Conservation (phyloP, 1,140 invertebrate genomes). For the Carposina sasakii region DNA sequence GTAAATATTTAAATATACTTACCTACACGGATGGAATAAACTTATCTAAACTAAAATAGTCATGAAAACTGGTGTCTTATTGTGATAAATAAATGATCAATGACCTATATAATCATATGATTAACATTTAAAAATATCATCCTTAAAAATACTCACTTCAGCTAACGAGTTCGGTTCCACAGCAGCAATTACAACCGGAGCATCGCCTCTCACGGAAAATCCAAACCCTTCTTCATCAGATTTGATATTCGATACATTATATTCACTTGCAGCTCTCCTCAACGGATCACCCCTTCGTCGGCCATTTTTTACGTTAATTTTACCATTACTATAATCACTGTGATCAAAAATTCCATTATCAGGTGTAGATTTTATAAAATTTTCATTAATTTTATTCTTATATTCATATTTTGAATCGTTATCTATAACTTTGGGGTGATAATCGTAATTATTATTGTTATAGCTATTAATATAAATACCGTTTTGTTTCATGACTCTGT, state of each 20-base stretch:
- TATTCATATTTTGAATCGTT: too few species aligned
- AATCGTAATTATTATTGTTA: slow-evolving; percentile 46
- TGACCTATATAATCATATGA: too few species aligned
- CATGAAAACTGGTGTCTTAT: background rate
- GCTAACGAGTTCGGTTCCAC: slow-evolving; percentile 92
- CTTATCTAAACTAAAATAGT: too few species aligned
- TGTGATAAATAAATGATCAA: background rate
- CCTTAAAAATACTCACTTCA: slow-evolving; percentile 80
- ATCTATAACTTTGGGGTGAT: slow-evolving; percentile 55
- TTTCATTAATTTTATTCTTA: slow-evolving; percentile 15
- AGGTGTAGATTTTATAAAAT: too few species aligned
- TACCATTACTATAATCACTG: slow-evolving; percentile 26
- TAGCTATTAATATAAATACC: slow-evolving; percentile 68
- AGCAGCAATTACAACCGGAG: slow-evolving; percentile 91
- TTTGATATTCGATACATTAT: slow-evolving; percentile 38
- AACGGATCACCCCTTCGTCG: slow-evolving; percentile 37
- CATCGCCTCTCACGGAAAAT: slow-evolving; percentile 93
- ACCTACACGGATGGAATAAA: too few species aligned
- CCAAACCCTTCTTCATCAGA: slow-evolving; percentile 84
- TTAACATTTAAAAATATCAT: background rate
- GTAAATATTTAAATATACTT: too few species aligned
- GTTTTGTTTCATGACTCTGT: slow-evolving; percentile 58
- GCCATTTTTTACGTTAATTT: slow-evolving; percentile 52
- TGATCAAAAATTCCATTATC: slow-evolving; percentile 23
- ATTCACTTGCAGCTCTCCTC: slow-evolving; percentile 60